These are phyloP conservation scores for Drosophila arawakana DNA, from an alignment of 1,140 invertebrate genomes.

Conservation along the genomic window DNA sequence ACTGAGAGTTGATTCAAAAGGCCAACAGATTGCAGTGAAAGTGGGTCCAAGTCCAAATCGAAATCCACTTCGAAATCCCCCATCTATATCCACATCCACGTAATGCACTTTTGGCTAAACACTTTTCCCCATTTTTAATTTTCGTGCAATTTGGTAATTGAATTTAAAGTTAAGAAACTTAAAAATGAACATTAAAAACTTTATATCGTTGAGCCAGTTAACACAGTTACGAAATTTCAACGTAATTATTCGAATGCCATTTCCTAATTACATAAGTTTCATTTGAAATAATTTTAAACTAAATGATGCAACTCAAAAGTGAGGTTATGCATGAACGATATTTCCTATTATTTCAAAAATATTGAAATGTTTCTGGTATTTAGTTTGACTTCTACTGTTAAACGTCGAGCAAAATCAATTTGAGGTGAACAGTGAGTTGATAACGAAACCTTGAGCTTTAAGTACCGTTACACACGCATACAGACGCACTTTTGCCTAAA, in stretches of 20 bases:
- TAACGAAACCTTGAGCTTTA: slow-evolving; percentile 42
- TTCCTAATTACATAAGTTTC: slow-evolving; percentile 24
- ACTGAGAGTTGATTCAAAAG: slow-evolving; percentile 33
- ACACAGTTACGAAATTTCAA: slow-evolving; percentile 56
- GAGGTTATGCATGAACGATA: slow-evolving; percentile 9
- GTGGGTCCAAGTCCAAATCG: slow-evolving; percentile 49
- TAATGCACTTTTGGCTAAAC: slow-evolving; percentile 54
- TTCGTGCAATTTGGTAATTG: slow-evolving; percentile 57
- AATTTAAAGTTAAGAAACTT: slow-evolving; percentile 59
- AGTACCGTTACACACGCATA: slow-evolving; percentile 1
- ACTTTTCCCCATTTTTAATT: slow-evolving; percentile 52
- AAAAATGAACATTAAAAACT: slow-evolving; percentile 6
- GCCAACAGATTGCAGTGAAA: slow-evolving; percentile 74
- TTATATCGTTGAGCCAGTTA: slow-evolving; percentile 24
- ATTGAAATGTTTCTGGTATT: no score
- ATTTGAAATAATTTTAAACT: slow-evolving; percentile 1
- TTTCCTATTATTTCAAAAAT: neutral
- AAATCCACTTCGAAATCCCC: slow-evolving; percentile 12
- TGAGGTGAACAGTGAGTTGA: slow-evolving; percentile 12
- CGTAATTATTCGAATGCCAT: neutral
- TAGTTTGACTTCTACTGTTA: no score
- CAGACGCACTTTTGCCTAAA: slow-evolving; percentile 38
- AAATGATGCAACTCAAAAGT: slow-evolving; percentile 10
- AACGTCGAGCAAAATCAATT: slow-evolving; percentile 30
- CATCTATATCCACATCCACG: slow-evolving; percentile 46